Evolutionary conservation across 2,888 invertebrate genomes (phyloP).

Genomic region (Cenopis cana): DNA sequence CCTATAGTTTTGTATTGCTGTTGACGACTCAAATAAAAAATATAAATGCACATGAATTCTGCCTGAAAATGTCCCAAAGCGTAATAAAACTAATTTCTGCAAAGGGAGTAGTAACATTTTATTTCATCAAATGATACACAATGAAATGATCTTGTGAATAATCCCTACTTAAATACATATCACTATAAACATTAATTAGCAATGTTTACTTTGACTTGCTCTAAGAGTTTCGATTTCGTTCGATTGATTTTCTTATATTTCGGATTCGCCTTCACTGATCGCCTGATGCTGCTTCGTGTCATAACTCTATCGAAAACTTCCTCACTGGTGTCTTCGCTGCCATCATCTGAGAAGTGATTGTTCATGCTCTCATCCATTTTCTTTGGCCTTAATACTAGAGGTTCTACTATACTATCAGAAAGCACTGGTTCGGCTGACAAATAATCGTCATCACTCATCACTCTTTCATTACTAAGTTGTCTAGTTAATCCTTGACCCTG

Average conservation of each 20-base stretch:
- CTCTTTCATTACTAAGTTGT: slow-evolving; percentile 68
- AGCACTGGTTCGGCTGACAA: slow-evolving; percentile 63
- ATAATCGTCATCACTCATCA: slow-evolving; percentile 72
- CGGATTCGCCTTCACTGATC: slow-evolving; percentile 81
- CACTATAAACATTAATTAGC: slow-evolving; percentile 59
- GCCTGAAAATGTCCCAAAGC: background rate
- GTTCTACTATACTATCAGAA: slow-evolving; percentile 67
- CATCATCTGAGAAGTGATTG: slow-evolving; percentile 81
- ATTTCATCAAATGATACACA: slow-evolving; percentile 17
- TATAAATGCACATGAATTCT: no score
- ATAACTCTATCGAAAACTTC: slow-evolving; percentile 80
- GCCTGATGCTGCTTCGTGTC: slow-evolving; percentile 76
- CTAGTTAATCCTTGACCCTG: slow-evolving; percentile 61
- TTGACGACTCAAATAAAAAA: no score
- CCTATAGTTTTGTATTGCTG: no score
- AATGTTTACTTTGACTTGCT: slow-evolving; percentile 79
- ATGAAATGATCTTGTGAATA: background rate
- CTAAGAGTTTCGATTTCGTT: slow-evolving; percentile 76
- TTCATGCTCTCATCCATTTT: slow-evolving; percentile 80
- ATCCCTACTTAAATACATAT: background rate
- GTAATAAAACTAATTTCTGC: background rate
- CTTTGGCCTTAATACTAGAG: slow-evolving; percentile 69
- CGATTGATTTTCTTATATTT: slow-evolving; percentile 81
- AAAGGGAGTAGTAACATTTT: slow-evolving; percentile 8
- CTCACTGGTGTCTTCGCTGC: slow-evolving; percentile 81